Percentiles rank a stretch among this genome's conserved stretches.
phyloP scores from a whole-genome alignment of 2,797 vertebrate genomes.

The Anableps anableps region DNA sequence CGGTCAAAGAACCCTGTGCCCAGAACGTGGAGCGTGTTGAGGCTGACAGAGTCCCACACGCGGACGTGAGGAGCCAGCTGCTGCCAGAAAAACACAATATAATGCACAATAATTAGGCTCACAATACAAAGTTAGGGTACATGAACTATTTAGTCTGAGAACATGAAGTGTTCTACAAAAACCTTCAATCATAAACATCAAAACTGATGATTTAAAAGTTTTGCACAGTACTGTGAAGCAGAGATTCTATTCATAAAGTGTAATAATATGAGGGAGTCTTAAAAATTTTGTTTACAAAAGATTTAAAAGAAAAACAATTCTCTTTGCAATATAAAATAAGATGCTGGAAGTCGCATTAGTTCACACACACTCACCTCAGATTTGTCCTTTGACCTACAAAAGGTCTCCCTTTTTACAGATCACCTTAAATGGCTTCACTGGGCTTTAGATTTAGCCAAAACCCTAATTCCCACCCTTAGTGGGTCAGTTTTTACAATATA shows the following conservation, averaged over 20 bases:
- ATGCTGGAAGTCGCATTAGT: background rate
- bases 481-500: background rate
- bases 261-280: background rate
- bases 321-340: background rate
- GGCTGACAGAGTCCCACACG: slow-evolving; percentile 97
- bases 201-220: background rate
- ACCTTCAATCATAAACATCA: background rate
- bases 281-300: background rate
- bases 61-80: slow-evolving; percentile 94
- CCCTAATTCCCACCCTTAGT: background rate
- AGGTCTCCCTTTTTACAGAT: background rate
- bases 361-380: background rate
- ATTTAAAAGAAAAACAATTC: background rate
- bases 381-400: background rate
- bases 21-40: slow-evolving; percentile 94
- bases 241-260: no score
- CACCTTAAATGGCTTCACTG: background rate
- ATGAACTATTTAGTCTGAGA: background rate
- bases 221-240: no score
- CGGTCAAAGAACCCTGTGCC: slow-evolving; percentile 95
- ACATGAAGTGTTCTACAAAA: background rate
- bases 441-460: background rate
- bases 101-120: slow-evolving; percentile 8
- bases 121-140: background rate
- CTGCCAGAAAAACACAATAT: slow-evolving; percentile 68